A percentile compares a stretch with the other conserved stretches of the same genome.
Evolutionary conservation across 2,888 invertebrate species (phyloP).

Genomic region (Limnephilus rhombicus): DNA sequence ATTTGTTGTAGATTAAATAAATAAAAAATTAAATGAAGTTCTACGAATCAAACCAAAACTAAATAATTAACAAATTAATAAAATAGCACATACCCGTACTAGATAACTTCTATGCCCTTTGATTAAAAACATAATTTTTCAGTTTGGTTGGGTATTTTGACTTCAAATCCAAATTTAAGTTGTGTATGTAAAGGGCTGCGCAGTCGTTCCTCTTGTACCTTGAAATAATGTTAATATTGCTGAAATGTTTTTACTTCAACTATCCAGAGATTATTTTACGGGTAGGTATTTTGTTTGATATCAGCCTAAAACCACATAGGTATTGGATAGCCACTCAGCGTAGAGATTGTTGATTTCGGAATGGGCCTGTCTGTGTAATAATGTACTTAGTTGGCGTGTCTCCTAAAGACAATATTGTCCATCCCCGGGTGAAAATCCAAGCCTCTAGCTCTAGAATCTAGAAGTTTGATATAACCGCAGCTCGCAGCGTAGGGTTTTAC

Average conservation of each 20-base stretch:
- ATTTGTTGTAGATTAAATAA: too few relatives aligned
- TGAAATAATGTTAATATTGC: not conserved
- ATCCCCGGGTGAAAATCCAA: not conserved
- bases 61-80: too few relatives aligned
- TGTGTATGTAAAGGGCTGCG: too few relatives aligned
- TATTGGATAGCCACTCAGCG: not conserved
- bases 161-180: too few relatives aligned
- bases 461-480: not conserved
- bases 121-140: too few relatives aligned
- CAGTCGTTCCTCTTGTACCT: not conserved
- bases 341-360: not conserved
- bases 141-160: too few relatives aligned
- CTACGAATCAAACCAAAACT: too few relatives aligned
- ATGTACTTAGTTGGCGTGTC: not conserved
- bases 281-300: not conserved
- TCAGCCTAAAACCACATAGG: not conserved
- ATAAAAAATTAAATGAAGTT: too few relatives aligned
- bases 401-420: not conserved
- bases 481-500: not conserved
- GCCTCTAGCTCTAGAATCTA: not conserved
- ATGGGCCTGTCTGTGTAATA: not conserved
- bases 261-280: not conserved
- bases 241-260: not conserved
- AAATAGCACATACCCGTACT: too few relatives aligned
- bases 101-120: too few relatives aligned